phyloP scores from a whole-genome alignment of 1,140 invertebrate genomes.

The Cydia strobilella region DNA sequence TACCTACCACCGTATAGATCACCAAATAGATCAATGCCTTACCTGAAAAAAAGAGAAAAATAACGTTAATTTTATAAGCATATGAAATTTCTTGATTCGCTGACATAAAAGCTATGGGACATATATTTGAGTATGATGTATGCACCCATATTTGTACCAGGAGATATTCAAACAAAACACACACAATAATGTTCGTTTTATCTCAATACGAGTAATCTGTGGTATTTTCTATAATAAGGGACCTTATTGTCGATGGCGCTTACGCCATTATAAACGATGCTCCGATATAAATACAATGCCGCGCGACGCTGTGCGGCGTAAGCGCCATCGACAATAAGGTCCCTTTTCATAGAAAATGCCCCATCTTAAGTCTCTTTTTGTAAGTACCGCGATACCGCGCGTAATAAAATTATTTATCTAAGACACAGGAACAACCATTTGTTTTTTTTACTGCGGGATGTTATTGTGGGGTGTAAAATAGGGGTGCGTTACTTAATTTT shows the following conservation, averaged over 20 bases:
- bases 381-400: background rate
- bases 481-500: constrained; percentile 8
- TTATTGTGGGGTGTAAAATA: constrained; percentile 16
- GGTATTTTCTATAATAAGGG: no score
- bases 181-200: background rate
- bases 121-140: no score
- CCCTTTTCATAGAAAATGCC: no score
- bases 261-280: no score
- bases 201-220: no score
- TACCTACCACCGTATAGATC: background rate
- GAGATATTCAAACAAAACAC: background rate
- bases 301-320: no score
- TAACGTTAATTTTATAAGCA: background rate
- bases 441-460: background rate
- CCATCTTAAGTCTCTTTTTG: background rate
- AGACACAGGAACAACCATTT: constrained; percentile 1
- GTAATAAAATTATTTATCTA: constrained; percentile 13
- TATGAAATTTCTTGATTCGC: no score
- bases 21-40: background rate
- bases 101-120: no score
- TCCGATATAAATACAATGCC: no score
- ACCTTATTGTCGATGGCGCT: no score
- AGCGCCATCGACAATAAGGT: no score
- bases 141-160: no score
- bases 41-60: background rate